Conservation (phyloP, 2,113 vertebrate species). For the Suricata suricatta region DNA sequence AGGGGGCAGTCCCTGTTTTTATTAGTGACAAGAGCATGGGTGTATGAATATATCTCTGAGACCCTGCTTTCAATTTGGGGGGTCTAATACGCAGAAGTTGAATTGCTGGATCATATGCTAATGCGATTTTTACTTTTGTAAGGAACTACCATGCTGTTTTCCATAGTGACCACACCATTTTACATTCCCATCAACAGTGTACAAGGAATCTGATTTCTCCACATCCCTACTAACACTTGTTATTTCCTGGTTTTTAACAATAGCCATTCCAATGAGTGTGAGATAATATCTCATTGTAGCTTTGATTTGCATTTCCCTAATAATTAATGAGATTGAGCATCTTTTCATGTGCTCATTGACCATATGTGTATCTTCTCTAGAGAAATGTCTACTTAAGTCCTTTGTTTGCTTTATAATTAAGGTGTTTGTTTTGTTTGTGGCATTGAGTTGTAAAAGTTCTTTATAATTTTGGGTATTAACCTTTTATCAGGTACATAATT, state of each 20-base stretch:
- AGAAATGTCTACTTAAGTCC: background rate
- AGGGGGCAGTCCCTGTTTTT: background rate
- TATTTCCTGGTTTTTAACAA: background rate
- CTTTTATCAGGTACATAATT: background rate
- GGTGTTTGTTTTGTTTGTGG: background rate
- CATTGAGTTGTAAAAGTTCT: conserved; percentile 14
- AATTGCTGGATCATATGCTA: background rate
- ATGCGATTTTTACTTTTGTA: background rate
- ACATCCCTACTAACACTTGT: background rate
- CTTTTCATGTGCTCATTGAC: background rate
- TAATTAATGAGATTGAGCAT: background rate
- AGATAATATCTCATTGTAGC: background rate
- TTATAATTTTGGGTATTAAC: conserved; percentile 14
- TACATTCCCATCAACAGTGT: background rate
- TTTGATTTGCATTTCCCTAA: background rate
- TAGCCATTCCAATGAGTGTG: background rate
- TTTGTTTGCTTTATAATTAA: background rate
- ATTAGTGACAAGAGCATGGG: background rate
- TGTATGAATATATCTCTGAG: background rate
- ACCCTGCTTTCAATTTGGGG: background rate
- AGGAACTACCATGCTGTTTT: background rate
- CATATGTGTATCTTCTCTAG: background rate
- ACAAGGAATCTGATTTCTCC: background rate
- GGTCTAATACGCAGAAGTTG: background rate
- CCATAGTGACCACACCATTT: background rate